Percentiles rank a stretch among this genome's conserved stretches.
Conservation (phyloP, 2,888 invertebrate species). For the Leptinotarsa peninsularis region DNA sequence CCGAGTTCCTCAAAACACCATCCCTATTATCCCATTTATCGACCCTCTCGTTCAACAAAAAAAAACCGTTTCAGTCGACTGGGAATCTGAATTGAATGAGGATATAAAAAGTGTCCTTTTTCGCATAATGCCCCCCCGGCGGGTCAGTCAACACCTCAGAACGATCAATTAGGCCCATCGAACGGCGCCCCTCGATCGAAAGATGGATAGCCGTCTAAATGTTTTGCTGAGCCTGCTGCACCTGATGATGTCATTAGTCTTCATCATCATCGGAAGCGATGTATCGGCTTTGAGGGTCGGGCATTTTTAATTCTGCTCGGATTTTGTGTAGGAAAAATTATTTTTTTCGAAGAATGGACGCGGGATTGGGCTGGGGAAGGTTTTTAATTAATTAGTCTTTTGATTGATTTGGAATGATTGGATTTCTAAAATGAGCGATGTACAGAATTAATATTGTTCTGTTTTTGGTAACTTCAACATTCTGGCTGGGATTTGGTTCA, state of each 20-base stretch:
- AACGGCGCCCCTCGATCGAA: slow-evolving; percentile 50
- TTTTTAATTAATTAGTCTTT: not conserved
- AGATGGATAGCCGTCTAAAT: slow-evolving; percentile 54
- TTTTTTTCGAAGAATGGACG: not conserved
- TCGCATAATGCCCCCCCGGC: slow-evolving; percentile 38
- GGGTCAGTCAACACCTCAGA: slow-evolving; percentile 50
- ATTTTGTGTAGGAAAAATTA: not conserved
- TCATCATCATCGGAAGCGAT: slow-evolving; percentile 31
- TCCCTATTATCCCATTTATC: not conserved
- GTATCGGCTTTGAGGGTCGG: not conserved
- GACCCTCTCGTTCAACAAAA: not conserved
- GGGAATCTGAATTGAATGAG: not conserved
- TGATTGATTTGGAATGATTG: not conserved
- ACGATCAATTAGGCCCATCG: slow-evolving; percentile 55
- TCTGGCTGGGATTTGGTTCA: too few relatives aligned
- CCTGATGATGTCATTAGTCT: slow-evolving; percentile 48
- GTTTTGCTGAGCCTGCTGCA: slow-evolving; percentile 49
- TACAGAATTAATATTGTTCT: not conserved
- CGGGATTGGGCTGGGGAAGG: not conserved
- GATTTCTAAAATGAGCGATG: too few relatives aligned
- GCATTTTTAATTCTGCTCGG: not conserved
- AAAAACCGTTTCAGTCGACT: slow-evolving; percentile 4
- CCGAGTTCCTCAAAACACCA: not conserved
- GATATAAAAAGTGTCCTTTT: slow-evolving; percentile 23
- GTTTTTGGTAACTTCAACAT: too few relatives aligned